These are phyloP conservation scores for Pachyramphus minor DNA, from an alignment of 2,113 vertebrate genomes.

Conservation along the genomic window DNA sequence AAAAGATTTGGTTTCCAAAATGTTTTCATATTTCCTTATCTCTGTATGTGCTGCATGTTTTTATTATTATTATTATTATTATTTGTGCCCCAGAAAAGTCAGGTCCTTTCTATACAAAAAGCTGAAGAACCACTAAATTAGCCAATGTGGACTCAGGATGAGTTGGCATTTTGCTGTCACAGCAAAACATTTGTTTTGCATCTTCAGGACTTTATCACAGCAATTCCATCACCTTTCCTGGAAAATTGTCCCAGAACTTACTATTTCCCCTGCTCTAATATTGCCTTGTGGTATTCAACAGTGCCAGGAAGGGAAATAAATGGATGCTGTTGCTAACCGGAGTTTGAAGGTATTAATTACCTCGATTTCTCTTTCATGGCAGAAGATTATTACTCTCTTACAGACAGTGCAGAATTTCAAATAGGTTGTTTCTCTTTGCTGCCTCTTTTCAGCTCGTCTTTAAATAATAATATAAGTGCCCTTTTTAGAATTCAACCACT, in stretches of 20 bases:
- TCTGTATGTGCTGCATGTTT: not conserved
- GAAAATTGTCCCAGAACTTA: not conserved
- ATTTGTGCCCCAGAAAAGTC: not conserved
- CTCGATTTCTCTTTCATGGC: not conserved
- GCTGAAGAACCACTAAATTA: not conserved
- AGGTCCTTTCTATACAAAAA: not conserved
- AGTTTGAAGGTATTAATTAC: not conserved
- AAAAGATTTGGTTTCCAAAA: not conserved
- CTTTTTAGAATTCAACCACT: constrained; percentile 24
- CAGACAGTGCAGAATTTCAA: not conserved
- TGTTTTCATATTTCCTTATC: not conserved
- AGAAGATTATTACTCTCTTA: not conserved
- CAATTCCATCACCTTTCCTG: not conserved
- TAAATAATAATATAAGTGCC: not conserved
- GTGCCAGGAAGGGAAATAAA: not conserved
- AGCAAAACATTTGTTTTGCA: not conserved
- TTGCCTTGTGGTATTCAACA: not conserved
- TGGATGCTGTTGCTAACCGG: not conserved
- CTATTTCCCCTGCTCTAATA: not conserved
- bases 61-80: too few relatives aligned
- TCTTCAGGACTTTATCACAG: not conserved
- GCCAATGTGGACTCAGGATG: not conserved
- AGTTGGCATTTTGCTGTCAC: not conserved
- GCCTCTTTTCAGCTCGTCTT: not conserved
- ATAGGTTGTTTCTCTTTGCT: not conserved